These are phyloP conservation scores for Erithacus rubecula DNA, from an alignment of 2,797 vertebrate species.

Conservation along the genomic window DNA sequence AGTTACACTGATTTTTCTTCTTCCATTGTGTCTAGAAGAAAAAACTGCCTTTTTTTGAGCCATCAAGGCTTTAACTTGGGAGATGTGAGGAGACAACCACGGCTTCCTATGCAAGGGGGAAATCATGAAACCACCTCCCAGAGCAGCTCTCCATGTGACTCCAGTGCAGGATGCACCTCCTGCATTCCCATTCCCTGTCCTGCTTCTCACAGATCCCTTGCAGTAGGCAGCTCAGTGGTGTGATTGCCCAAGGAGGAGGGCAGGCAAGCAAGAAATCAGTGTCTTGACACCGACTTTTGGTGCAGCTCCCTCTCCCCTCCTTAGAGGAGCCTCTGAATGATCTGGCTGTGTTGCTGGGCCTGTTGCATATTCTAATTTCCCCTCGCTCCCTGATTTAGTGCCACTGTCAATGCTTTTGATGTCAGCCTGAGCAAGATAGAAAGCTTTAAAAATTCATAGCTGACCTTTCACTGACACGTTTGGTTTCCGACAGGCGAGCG, in stretches of 20 bases:
- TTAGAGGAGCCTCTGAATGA: background rate
- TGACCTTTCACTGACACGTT: constrained; percentile 62
- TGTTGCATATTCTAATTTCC: constrained; percentile 64
- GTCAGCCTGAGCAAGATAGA: constrained; percentile 57
- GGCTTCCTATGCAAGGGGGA: accelerated
- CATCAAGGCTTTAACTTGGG: background rate
- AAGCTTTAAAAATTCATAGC: constrained; percentile 67
- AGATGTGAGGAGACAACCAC: background rate
- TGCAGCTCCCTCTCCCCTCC: background rate
- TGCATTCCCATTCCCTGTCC: background rate
- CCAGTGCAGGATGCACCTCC: background rate
- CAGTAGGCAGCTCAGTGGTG: background rate
- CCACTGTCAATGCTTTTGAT: constrained; percentile 58
- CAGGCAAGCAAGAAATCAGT: background rate
- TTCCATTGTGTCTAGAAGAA: background rate
- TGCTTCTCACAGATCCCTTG: background rate
- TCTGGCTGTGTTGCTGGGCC: background rate
- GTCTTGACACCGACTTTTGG: background rate
- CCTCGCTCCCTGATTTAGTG: constrained; percentile 46
- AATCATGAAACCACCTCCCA: background rate
- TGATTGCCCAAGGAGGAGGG: background rate
- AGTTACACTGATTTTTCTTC: background rate
- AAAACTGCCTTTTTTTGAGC: background rate
- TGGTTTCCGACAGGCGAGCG: background rate
- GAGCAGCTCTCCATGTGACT: background rate